phyloP scores from a whole-genome alignment of 1,140 invertebrate genomes.

The Atta colombica region DNA sequence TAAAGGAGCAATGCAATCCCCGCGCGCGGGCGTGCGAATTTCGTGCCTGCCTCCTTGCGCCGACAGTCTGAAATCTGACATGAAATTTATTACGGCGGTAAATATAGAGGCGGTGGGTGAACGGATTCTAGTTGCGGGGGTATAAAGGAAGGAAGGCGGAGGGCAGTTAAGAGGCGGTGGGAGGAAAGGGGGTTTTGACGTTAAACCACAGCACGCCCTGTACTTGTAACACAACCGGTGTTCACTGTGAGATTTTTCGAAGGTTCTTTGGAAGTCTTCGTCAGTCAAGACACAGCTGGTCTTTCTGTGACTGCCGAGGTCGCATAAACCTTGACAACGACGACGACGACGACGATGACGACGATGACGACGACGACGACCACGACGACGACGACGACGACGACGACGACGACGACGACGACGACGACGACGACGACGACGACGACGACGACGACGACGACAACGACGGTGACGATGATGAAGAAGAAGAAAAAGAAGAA shows the following conservation, averaged over 20 bases:
- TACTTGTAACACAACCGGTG: constrained; percentile 53
- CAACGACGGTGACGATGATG: constrained; percentile 9
- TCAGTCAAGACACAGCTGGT: constrained; percentile 16
- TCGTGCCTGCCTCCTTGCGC: constrained; percentile 55
- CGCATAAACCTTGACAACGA: constrained; percentile 31
- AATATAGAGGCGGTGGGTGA: constrained; percentile 69
- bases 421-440: constrained; percentile 2
- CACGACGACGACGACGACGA: too few relatives aligned
- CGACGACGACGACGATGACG: constrained; percentile 25
- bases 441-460: background rate
- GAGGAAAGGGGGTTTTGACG: background rate
- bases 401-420: background rate
- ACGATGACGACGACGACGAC: background rate
- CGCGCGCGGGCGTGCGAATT: constrained; percentile 41
- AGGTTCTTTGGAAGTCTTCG: constrained; percentile 27
- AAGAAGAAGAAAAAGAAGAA: background rate
- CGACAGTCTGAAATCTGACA: constrained; percentile 72
- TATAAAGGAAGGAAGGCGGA: background rate
- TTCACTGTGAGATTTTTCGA: constrained; percentile 47
- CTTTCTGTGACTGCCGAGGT: constrained; percentile 55
- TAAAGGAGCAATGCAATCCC: constrained; percentile 79
- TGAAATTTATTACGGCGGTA: constrained; percentile 80
- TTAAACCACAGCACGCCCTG: constrained; percentile 51
- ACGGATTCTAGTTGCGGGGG: constrained; percentile 8
- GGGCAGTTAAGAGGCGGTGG: background rate